These are phyloP conservation scores for Mythimna impura DNA, from an alignment of 2,888 invertebrate genomes.

Conservation along the genomic window DNA sequence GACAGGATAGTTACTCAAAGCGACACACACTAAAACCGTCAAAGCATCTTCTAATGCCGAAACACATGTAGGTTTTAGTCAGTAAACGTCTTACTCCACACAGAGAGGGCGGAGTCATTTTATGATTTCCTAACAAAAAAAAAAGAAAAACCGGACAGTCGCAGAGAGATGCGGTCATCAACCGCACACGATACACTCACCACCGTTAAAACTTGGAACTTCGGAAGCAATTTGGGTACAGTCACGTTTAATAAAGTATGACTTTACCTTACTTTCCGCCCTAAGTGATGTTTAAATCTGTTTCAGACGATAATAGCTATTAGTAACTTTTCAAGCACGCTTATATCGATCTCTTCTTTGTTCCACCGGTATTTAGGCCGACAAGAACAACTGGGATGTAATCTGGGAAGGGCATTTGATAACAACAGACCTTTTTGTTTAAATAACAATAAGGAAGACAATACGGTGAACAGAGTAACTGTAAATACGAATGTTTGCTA, in stretches of 20 bases:
- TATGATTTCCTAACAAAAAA: no score
- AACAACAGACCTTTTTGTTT: conserved; percentile 59
- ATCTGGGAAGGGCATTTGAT: conserved; percentile 53
- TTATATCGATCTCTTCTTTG: conserved; percentile 66
- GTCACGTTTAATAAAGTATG: conserved; percentile 69
- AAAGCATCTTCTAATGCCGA: not conserved
- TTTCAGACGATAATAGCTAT: conserved; percentile 71
- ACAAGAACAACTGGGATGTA: conserved; percentile 48
- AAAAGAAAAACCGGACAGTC: not conserved
- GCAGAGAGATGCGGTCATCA: conserved; percentile 35
- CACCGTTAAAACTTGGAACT: conserved; percentile 42
- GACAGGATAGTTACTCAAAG: not conserved
- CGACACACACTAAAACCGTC: not conserved
- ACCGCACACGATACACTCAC: conserved; percentile 55
- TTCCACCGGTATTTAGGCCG: conserved; percentile 56
- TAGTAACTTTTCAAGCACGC: conserved; percentile 64
- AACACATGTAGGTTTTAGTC: no score
- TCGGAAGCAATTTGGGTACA: conserved; percentile 59
- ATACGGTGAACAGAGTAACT: conserved; percentile 43
- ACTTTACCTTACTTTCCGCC: conserved; percentile 64
- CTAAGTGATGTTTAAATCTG: conserved; percentile 69
- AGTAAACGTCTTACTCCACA: no score
- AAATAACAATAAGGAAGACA: conserved; percentile 50
- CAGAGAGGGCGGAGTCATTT: no score
- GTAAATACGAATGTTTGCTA: conserved; percentile 60